Base-by-base conservation (phyloP, 2,113 vertebrate genomes). In the Numida meleagris region DNA sequence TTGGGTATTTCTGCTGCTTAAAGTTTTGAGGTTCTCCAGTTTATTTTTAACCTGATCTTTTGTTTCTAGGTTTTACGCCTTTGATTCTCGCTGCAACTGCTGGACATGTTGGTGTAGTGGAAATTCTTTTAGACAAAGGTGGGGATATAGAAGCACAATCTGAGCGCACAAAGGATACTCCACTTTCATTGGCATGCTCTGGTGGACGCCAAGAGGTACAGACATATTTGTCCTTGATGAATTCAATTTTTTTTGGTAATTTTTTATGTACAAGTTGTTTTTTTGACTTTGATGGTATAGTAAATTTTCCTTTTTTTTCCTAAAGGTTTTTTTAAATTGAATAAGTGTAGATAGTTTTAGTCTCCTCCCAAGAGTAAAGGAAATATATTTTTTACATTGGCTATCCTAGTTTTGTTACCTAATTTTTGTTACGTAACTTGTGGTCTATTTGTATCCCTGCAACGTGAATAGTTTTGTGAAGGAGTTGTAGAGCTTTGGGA, bases 101-200 rank as follows among this genome's bases (percentile, higher is more conserved):
- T 78, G 99, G 99, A 21, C 99, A 99, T 34, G 99, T 99, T 72
- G 99, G 99, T 27, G 99, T 99, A 5, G 99, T 99, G 77, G 99
- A 99, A 97, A 99, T 99, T 58, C 99, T 99, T 38, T 97, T 99
- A 93, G 99, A 99, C 97, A 99, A 99, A 98, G 99, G 99, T 83
- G 99, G 99, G 33, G 99, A 99, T 89, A 99, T 99, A 91, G 99
- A 99, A 96, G 99, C 99, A 62, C 99, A 99, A 94, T 99, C 99
- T 23, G 99, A 99, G 97, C 98, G 99, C 98, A 99, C 99, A 95
- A 99, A 99, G 98, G 99, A 99, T 97, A 99, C 99, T 61, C 99
- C 99, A 9, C 98, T 99, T 74, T 99, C 99, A 9, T 91, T 99
- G 94, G 99, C 99, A 25, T 99, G 99, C 97, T 99, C 99, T 15